phyloP scores from a whole-genome alignment of 2,797 vertebrate genomes.

The Gorsachius magnificus region DNA sequence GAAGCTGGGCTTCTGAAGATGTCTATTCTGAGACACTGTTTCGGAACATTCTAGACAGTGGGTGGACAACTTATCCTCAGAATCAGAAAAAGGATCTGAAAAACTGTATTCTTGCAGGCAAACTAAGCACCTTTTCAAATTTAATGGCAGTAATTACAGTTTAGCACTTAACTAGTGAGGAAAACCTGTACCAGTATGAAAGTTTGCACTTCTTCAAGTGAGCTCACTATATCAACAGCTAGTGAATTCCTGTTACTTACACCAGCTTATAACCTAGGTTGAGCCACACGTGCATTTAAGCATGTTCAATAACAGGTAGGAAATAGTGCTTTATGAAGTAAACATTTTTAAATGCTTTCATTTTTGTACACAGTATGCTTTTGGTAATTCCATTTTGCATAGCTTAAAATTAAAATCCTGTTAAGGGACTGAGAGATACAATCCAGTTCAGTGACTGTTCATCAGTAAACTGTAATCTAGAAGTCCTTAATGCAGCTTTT shows the following conservation, averaged over 20 bases:
- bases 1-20: background rate
- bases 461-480: background rate
- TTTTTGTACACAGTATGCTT: background rate
- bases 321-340: slow-evolving; percentile 19
- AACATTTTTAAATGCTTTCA: background rate
- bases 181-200: background rate
- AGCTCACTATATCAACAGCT: background rate
- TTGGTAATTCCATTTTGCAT: slow-evolving; percentile 1
- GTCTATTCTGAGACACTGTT: background rate
- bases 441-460: background rate
- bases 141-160: background rate
- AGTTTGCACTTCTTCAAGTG: background rate
- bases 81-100: background rate
- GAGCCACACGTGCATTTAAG: background rate
- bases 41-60: background rate
- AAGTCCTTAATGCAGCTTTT: background rate
- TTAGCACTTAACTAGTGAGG: background rate
- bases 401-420: background rate
- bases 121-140: background rate
- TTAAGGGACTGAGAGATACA: background rate
- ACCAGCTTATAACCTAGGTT: background rate
- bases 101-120: background rate
- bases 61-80: background rate
- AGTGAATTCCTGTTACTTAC: background rate
- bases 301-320: background rate